Evolutionary conservation across 2,888 invertebrate genomes (phyloP).

Genomic region (Apodemia mormo): DNA sequence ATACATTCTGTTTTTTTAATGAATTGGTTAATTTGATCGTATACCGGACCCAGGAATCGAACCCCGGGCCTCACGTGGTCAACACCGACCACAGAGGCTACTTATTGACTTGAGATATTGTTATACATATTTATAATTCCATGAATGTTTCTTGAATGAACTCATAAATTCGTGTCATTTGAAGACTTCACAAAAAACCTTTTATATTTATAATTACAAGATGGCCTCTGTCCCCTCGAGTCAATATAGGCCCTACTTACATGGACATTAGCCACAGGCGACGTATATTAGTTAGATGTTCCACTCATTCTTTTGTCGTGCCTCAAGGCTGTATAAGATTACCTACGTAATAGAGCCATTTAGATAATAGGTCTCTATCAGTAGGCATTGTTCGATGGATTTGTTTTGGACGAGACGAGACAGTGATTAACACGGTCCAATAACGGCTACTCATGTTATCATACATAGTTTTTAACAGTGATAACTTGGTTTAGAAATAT

Average conservation of each 20-base stretch:
- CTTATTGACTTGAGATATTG: too few species aligned
- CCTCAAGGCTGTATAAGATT: constrained; percentile 9
- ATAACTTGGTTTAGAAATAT: too few species aligned
- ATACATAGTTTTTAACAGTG: too few species aligned
- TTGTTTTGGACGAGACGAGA: constrained; percentile 4
- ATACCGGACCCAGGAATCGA: too few species aligned
- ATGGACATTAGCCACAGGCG: constrained; percentile 9
- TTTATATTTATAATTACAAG: constrained; percentile 6
- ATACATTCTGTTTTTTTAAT: too few species aligned
- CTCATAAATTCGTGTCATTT: constrained; percentile 1
- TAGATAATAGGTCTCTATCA: not conserved
- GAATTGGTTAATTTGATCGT: too few species aligned
- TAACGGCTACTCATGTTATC: not conserved
- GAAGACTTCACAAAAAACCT: constrained; percentile 1
- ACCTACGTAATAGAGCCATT: constrained; percentile 5
- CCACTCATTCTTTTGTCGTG: constrained; percentile 8
- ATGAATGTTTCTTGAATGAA: not conserved
- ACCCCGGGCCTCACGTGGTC: too few species aligned
- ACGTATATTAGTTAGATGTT: not conserved
- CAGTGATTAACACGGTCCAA: constrained; percentile 18
- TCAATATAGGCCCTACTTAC: constrained; percentile 10
- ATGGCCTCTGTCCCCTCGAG: constrained; percentile 4
- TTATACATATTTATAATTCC: not conserved
- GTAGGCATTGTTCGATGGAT: not conserved
- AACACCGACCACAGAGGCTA: too few species aligned